A percentile compares a stretch with the other conserved stretches of the same genome.
Conservation (phyloP, 1,140 invertebrate genomes). For the Agrilus planipennis region DNA sequence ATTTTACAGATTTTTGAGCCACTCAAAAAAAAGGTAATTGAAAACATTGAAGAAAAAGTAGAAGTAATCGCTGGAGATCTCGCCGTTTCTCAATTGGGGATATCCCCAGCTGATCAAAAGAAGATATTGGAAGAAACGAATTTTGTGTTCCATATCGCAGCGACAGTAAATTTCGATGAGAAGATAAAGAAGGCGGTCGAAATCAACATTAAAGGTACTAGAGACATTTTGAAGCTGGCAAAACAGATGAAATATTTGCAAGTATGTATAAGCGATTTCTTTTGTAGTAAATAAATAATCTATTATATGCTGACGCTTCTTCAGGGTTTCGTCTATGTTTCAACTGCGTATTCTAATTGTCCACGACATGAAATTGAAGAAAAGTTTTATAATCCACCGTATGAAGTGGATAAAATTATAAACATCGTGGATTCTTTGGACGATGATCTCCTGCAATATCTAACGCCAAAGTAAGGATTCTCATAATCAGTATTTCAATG, state of each 20-base stretch:
- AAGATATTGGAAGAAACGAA: slow-evolving; percentile 44
- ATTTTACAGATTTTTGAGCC: slow-evolving; percentile 2
- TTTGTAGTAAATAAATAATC: too few relatives aligned
- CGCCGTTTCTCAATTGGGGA: slow-evolving; percentile 8
- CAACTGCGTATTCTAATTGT: background rate
- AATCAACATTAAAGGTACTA: slow-evolving; percentile 54
- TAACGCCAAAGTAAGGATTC: too few relatives aligned
- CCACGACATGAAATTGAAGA: background rate
- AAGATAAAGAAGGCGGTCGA: slow-evolving; percentile 47
- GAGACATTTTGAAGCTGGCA: slow-evolving; percentile 46
- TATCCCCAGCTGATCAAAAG: slow-evolving; percentile 7
- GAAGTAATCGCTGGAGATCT: slow-evolving; percentile 12
- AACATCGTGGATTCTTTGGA: too few relatives aligned
- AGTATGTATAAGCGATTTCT: slow-evolving; percentile 26
- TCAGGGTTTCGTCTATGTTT: background rate
- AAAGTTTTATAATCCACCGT: too few relatives aligned
- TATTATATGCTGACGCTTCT: too few relatives aligned
- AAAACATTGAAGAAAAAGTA: slow-evolving; percentile 10
- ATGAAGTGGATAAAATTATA: too few relatives aligned
- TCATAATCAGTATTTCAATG: too few relatives aligned
- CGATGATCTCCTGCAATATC: too few relatives aligned
- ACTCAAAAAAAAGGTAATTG: slow-evolving; percentile 5
- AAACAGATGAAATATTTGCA: slow-evolving; percentile 52
- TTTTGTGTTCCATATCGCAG: slow-evolving; percentile 51
- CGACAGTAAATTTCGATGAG: slow-evolving; percentile 56